These are phyloP conservation scores for Drosophila sp. DNA, from an alignment of 1,140 invertebrate genomes.

Conservation along the genomic window DNA sequence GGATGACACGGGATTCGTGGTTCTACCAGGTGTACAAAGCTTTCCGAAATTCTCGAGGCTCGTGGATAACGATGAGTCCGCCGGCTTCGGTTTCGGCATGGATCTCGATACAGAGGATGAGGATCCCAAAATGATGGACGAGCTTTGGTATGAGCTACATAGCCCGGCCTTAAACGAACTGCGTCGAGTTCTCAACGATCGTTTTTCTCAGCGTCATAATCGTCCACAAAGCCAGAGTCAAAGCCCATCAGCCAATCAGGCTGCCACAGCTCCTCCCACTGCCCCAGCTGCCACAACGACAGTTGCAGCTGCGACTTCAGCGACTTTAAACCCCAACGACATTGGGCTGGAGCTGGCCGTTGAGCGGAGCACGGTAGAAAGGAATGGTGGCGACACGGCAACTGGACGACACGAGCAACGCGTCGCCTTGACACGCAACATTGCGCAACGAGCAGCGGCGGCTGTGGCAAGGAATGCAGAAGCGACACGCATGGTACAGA, in stretches of 20 bases:
- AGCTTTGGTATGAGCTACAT: neutral
- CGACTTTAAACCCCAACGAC: constrained; percentile 5
- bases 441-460: neutral
- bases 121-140: constrained; percentile 24
- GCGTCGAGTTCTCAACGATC: constrained; percentile 9
- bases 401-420: neutral
- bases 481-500: neutral
- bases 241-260: neutral
- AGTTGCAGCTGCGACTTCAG: neutral
- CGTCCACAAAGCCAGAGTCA: neutral
- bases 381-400: neutral
- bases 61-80: constrained; percentile 56
- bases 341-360: constrained; percentile 39
- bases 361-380: constrained; percentile 45
- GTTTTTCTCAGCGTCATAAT: neutral
- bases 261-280: neutral
- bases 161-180: neutral
- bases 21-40: constrained; percentile 14
- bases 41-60: constrained; percentile 53
- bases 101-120: constrained; percentile 49
- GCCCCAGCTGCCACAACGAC: neutral
- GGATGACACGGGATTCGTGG: neutral
- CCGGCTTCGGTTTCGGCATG: constrained; percentile 27
- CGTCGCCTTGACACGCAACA: neutral
- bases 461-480: neutral